Percentiles rank a stretch among this genome's conserved stretches.
Conservation (phyloP, 2,888 invertebrate species). For the Antheraea assamensis region DNA sequence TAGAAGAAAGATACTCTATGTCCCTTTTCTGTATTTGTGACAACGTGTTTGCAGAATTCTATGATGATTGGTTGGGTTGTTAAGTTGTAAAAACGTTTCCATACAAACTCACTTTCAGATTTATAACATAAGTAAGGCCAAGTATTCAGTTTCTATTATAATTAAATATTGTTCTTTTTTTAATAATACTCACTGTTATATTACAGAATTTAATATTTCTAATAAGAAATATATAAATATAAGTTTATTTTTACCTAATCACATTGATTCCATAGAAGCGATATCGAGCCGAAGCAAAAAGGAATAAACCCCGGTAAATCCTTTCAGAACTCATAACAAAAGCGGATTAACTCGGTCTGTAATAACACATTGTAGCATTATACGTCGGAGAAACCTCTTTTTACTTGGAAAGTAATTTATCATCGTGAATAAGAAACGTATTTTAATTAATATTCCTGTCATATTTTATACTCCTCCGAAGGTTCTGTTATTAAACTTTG, state of each 20-base stretch:
- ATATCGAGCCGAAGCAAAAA: conserved; percentile 47
- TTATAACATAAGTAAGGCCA: no score
- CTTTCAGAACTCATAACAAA: conserved; percentile 66
- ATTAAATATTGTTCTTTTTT: no score
- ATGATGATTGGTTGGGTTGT: no score
- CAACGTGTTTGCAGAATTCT: no score
- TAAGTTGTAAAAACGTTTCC: no score
- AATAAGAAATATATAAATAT: neutral
- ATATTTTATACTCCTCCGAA: conserved; percentile 34
- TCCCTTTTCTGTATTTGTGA: no score
- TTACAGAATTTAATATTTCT: neutral
- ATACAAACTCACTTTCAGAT: no score
- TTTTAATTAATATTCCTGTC: conserved; percentile 47
- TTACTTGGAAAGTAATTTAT: conserved; percentile 48
- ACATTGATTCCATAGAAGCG: conserved; percentile 41
- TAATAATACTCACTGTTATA: no score
- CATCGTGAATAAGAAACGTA: conserved; percentile 38
- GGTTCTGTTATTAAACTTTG: conserved; percentile 30
- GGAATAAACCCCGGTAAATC: conserved; percentile 56
- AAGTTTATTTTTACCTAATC: neutral
- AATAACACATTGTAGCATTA: conserved; percentile 63
- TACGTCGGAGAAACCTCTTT: conserved; percentile 47
- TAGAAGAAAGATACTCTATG: no score
- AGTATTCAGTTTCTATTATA: no score
- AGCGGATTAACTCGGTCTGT: conserved; percentile 61